These are phyloP conservation scores for Pseudococcus jackbeardsleyi DNA, from an alignment of 2,888 invertebrate species.

Conservation along the genomic window DNA sequence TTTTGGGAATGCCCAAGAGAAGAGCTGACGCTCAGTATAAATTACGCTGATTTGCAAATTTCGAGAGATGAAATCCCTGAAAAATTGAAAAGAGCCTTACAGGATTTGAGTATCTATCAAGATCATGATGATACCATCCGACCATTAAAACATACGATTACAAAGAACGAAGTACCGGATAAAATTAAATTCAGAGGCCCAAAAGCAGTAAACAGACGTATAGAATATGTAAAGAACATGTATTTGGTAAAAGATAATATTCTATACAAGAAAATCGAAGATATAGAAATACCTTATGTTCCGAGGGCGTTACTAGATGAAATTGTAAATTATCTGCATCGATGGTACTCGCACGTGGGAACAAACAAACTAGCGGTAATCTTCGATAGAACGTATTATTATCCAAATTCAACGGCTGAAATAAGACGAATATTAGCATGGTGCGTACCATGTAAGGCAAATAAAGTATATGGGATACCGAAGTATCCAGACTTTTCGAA, in stretches of 20 bases:
- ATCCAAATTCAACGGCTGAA: neutral
- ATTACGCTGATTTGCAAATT: too few relatives aligned
- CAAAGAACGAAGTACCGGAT: neutral
- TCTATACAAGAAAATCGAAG: neutral
- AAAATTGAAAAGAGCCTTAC: too few relatives aligned
- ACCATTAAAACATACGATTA: neutral
- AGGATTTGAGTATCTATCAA: neutral
- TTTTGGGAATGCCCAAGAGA: neutral
- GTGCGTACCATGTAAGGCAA: neutral
- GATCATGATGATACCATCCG: neutral
- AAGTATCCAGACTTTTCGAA: neutral
- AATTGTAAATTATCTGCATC: neutral
- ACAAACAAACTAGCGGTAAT: neutral
- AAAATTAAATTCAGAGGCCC: neutral
- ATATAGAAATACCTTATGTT: neutral
- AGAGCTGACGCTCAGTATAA: neutral
- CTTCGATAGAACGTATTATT: neutral
- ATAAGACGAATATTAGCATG: neutral
- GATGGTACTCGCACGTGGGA: neutral
- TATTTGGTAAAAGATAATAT: neutral
- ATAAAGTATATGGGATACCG: neutral
- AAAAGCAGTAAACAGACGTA: neutral
- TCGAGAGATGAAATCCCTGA: too few relatives aligned
- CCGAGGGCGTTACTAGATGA: neutral
- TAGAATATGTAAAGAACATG: neutral